Base-by-base conservation (phyloP, 92 coral and sea anemone species). In the Epizoanthus illoricatus region DNA sequence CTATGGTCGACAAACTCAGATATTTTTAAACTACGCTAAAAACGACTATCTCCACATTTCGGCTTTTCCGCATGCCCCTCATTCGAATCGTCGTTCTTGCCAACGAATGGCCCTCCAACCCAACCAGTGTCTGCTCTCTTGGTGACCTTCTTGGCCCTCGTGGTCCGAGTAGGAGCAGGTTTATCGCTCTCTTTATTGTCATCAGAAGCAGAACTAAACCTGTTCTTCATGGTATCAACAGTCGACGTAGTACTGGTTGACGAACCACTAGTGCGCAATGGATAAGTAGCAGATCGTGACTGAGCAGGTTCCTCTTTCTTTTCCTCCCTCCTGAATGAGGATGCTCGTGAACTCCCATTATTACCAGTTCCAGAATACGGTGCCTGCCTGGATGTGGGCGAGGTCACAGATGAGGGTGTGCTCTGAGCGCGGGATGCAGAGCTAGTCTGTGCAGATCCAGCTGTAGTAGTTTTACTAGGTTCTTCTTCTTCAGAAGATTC, bases 211-310 rank as follows among this genome's bases (percentile, higher is more conserved):
- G 82, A 78, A 43, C 71, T 78, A 19, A 78, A 17, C 43, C 67
- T 63, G 72, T 23, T 78, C 66, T 72, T 63, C 41, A 13, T 40
- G 20, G 71, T 18, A 42, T 64, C 82, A 60, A 59, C 68, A 40
- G 82, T 87, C 54, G 97, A 52, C 4, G 88, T 63, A 23, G 91
- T 89, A 84, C 88, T 88, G 52, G 97, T 93, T 16, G 97, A 65
- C 16, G 84, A 76, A 16, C 90, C 97, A 65, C 91, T 91, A n/a
- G 97, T 93, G 59, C 92, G 92, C 69, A 84, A 69, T 3, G 94
- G 91, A 62, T 67, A 81, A 49, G 84, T 88, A 65, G 76, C 88
- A 58, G 70, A 71, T 85, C 92, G 90, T 28, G 92, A 72, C 68
- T 82, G 74, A 21, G 86, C 65, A 4, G 86, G 83, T 16, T 90